A percentile compares a stretch with the other conserved stretches of the same genome.
phyloP scores from a whole-genome alignment of 1,140 invertebrate genomes.

The Bombus huntii region DNA sequence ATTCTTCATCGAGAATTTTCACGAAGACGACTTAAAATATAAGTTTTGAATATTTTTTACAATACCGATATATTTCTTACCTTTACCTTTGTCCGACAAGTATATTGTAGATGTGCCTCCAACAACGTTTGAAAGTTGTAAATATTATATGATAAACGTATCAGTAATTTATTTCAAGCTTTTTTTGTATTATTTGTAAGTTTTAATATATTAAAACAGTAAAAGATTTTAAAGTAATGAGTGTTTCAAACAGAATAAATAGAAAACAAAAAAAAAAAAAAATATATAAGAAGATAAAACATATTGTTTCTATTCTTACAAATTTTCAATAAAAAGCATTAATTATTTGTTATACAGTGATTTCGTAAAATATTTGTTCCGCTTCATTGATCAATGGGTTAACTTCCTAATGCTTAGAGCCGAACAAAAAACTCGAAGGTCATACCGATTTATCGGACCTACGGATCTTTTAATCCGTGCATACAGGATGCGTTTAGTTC shows the following conservation, averaged over 20 bases:
- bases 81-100: conserved; percentile 43
- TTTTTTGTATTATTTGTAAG: conserved; percentile 49
- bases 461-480: background rate
- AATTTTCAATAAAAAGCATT: background rate
- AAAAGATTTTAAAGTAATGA: conserved; percentile 21
- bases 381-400: background rate
- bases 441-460: background rate
- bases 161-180: conserved; percentile 40
- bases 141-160: conserved; percentile 29
- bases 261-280: too few relatives aligned
- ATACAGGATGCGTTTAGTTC: conserved; percentile 66
- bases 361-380: background rate
- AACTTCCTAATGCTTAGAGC: background rate
- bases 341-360: background rate
- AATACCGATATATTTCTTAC: conserved; percentile 66
- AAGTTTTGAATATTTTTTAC: conserved; percentile 80
- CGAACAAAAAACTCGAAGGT: background rate
- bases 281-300: background rate
- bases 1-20: conserved; percentile 74
- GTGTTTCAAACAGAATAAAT: conserved; percentile 39
- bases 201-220: conserved; percentile 42
- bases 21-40: conserved; percentile 76
- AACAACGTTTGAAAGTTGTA: conserved; percentile 30
- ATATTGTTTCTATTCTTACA: background rate
- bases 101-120: conserved; percentile 32